Base-by-base conservation (phyloP, 2,888 invertebrate species). In the Thymelicus acteon region DNA sequence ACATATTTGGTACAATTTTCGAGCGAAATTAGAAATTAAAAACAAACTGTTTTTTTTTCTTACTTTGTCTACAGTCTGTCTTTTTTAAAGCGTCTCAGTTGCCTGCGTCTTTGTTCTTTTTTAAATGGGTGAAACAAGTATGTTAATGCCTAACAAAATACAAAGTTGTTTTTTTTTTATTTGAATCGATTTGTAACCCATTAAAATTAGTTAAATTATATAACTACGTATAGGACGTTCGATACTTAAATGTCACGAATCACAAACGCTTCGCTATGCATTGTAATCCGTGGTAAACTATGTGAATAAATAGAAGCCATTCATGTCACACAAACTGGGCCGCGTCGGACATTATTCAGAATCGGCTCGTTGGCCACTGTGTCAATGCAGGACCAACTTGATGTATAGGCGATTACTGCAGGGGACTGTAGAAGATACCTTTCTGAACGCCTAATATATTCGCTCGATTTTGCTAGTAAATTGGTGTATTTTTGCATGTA, bases 281-380 rank as follows among this genome's bases (percentile, higher is more conserved):
- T 58, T 60, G 58, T 60, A 67, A 67, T 48, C 47, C 19, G 48
- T 47, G 63, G 63, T 63, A 69, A 70, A 63, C 64, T 60, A 58
- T 58, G 63, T 49, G 64, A 70, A 70, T 64, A 64, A 70, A 70
- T 70, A 63, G 48, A 40, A 64, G 48, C 63, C 57, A 69, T 63
- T 57, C 48, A 58, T 58, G 75, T 75, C 75, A 73, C 77, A 77
- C 77, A 77, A 77, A 76, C 79, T 76, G 75, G 73, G 72, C 71
- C 76, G 79, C 76, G 77, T 76, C 75, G 76, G 73, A 75, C 76
- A 77, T 79, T 79, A 77, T 72, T 58, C 72, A 64, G 72, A 52
- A 67, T 62, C 72, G 75, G 74, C 60, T 73, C 72, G 81, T 77
- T 78, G 79, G 68, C 69, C 65, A 60, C 72, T 39, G 63, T 60